Percentiles rank a stretch among this genome's conserved stretches.
These are phyloP conservation scores for Alloplasta piceator DNA, from an alignment of 2,888 invertebrate species.

Conservation along the genomic window DNA sequence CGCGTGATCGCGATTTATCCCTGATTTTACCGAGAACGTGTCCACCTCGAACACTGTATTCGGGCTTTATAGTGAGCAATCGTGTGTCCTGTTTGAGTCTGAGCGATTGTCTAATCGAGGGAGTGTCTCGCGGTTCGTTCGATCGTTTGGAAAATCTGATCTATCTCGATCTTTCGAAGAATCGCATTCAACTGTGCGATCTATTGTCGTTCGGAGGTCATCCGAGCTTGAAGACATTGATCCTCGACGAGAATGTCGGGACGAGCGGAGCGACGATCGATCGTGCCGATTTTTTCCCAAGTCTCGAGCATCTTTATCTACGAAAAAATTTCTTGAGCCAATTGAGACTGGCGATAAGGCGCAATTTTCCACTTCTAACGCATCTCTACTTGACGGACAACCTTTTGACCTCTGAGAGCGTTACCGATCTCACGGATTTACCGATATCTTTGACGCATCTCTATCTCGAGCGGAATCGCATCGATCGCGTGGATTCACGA, in stretches of 20 bases:
- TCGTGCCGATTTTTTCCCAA: constrained; percentile 70
- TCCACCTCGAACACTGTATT: constrained; percentile 65
- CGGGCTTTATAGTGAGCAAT: constrained; percentile 71
- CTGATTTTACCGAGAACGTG: constrained; percentile 68
- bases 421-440: constrained; percentile 65
- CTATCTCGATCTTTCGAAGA: constrained; percentile 76
- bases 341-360: constrained; percentile 68
- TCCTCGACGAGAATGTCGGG: constrained; percentile 72
- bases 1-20: constrained; percentile 62
- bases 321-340: constrained; percentile 70
- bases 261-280: constrained; percentile 61
- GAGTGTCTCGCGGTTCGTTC: constrained; percentile 69
- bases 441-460: constrained; percentile 73
- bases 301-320: constrained; percentile 73
- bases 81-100: constrained; percentile 73
- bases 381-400: constrained; percentile 76
- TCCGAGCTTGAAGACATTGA: constrained; percentile 68
- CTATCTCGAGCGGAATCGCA: constrained; percentile 73
- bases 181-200: constrained; percentile 74
- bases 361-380: constrained; percentile 72
- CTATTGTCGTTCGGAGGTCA: constrained; percentile 71
- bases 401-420: constrained; percentile 68
- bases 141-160: constrained; percentile 71
- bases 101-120: constrained; percentile 70
- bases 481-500: constrained; percentile 68